phyloP scores from a whole-genome alignment of 2,888 invertebrate genomes.

The Oconnorella tubifera region DNA sequence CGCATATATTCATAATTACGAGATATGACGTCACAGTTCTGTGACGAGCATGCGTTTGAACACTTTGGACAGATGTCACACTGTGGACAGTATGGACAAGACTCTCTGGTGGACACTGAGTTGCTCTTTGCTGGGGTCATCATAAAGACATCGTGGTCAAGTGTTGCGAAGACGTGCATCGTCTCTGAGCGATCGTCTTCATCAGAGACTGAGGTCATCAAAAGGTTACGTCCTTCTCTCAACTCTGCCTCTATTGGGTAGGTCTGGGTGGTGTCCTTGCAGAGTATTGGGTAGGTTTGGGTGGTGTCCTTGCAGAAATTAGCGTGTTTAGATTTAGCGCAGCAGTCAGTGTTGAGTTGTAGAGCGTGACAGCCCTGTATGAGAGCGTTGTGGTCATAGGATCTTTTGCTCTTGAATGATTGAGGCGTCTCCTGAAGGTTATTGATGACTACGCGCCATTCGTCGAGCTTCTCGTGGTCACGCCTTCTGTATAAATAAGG shows the following conservation, averaged over 20 bases:
- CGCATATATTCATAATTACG: too few species aligned
- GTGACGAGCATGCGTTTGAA: too few species aligned
- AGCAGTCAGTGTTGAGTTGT: not conserved
- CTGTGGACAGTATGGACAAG: not conserved
- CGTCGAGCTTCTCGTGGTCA: constrained; percentile 25
- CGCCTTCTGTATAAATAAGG: constrained; percentile 4
- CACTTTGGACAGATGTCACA: too few species aligned
- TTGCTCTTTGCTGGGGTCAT: not conserved
- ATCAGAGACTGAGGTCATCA: not conserved
- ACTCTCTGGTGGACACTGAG: not conserved
- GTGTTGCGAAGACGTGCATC: not conserved
- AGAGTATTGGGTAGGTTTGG: too few species aligned
- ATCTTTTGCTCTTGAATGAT: not conserved
- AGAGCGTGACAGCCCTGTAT: not conserved
- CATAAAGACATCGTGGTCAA: not conserved
- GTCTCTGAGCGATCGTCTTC: not conserved
- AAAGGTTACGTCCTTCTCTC: constrained; percentile 4
- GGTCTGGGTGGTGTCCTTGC: too few species aligned
- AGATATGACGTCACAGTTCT: too few species aligned
- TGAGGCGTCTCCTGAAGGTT: constrained; percentile 29
- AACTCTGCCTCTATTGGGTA: not conserved
- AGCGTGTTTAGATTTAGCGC: too few species aligned
- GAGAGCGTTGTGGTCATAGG: not conserved
- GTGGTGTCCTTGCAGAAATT: too few species aligned
- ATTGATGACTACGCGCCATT: constrained; percentile 33